These are phyloP conservation scores for Danaus melanippus DNA, from an alignment of 1,140 invertebrate genomes.

Conservation along the genomic window DNA sequence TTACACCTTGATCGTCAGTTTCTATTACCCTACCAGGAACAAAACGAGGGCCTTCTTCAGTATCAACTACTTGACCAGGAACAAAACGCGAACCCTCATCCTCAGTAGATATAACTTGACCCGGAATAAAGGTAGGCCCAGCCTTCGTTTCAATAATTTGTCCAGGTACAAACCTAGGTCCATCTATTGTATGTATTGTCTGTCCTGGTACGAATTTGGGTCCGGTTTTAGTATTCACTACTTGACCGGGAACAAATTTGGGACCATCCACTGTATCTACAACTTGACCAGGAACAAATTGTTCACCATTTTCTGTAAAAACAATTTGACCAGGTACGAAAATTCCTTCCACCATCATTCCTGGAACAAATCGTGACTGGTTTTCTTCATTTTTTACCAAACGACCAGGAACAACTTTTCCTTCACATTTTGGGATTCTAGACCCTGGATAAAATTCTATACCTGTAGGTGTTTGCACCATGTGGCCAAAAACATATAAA, in stretches of 20 bases:
- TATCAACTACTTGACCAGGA: conserved; percentile 82
- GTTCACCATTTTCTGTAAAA: conserved; percentile 78
- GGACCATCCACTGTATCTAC: conserved; percentile 77
- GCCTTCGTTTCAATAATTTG: conserved; percentile 81
- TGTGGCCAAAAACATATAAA: conserved; percentile 78
- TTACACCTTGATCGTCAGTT: conserved; percentile 77
- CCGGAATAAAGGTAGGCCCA: conserved; percentile 82
- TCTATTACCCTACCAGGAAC: conserved; percentile 81
- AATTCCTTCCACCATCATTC: conserved; percentile 77
- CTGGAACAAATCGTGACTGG: conserved; percentile 79
- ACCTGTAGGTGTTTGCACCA: conserved; percentile 77
- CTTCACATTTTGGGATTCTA: conserved; percentile 58
- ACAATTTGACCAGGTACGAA: conserved; percentile 83
- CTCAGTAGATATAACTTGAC: conserved; percentile 81
- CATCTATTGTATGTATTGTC: conserved; percentile 78
- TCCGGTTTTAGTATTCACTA: conserved; percentile 78
- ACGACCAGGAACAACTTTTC: conserved; percentile 79
- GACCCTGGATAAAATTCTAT: conserved; percentile 81
- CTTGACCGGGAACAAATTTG: conserved; percentile 81
- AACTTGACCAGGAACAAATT: conserved; percentile 84
- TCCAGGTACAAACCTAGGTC: conserved; percentile 79
- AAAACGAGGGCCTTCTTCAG: conserved; percentile 79
- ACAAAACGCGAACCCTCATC: conserved; percentile 81
- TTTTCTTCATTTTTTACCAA: conserved; percentile 75
- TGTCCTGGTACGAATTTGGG: conserved; percentile 81